These are phyloP conservation scores for Drosophila orosa DNA, from an alignment of 1,140 invertebrate species.

Conservation along the genomic window DNA sequence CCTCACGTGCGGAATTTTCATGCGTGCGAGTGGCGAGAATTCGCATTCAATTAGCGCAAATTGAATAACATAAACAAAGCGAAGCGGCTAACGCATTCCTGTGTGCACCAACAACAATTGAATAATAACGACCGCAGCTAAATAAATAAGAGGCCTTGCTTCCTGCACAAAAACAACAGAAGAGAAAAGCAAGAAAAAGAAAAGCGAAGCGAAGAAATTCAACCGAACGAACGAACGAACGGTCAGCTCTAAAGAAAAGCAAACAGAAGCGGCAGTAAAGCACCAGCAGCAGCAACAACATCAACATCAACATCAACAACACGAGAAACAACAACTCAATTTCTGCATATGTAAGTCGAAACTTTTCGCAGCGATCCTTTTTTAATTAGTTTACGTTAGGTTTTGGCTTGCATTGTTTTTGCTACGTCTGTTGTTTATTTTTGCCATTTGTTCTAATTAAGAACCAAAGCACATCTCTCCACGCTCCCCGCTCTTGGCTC, in stretches of 20 bases:
- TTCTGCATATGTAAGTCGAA: conserved; percentile 76
- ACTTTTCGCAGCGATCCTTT: conserved; percentile 59
- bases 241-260: conserved; percentile 20
- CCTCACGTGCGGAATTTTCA: conserved; percentile 15
- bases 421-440: conserved; percentile 60
- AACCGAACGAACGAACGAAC: conserved; percentile 21
- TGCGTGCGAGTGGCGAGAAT: conserved; percentile 48
- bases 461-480: conserved; percentile 41
- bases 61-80: conserved; percentile 50
- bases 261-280: conserved; percentile 22
- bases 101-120: conserved; percentile 57
- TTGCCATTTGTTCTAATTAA: conserved; percentile 75
- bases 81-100: conserved; percentile 37
- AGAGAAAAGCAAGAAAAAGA: conserved; percentile 9
- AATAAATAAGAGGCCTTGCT: conserved; percentile 54
- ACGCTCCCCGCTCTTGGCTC: background rate
- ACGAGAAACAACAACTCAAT: conserved; percentile 63
- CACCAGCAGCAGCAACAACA: conserved; percentile 30
- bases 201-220: conserved; percentile 28
- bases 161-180: conserved; percentile 23
- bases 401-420: conserved; percentile 48
- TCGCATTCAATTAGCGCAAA: conserved; percentile 70
- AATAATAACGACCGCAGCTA: conserved; percentile 47
- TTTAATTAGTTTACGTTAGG: conserved; percentile 72
- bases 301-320: conserved; percentile 21